A percentile compares a stretch with the other conserved stretches of the same genome.
Conservation (phyloP, 2,888 invertebrate species). For the Drosophila pseudotakahashii region DNA sequence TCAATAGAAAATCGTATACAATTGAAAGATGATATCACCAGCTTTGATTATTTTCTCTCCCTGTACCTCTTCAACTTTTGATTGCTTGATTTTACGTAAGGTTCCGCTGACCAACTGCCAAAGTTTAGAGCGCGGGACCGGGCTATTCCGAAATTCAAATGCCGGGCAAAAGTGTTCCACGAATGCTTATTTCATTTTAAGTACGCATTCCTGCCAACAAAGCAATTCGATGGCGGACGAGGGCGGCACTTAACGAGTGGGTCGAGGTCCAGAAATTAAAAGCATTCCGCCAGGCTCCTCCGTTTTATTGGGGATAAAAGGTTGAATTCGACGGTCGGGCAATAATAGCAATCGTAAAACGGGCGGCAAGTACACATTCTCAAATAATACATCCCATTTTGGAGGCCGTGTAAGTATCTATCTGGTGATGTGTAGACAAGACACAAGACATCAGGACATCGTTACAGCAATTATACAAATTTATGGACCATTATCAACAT, state of each 20-base stretch:
- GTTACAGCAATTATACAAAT: slow-evolving; percentile 53
- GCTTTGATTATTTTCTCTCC: not conserved
- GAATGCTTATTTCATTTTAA: slow-evolving; percentile 50
- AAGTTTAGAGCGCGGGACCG: slow-evolving; percentile 20
- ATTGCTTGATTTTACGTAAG: slow-evolving; percentile 42
- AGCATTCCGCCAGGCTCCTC: slow-evolving; percentile 53
- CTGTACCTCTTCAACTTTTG: slow-evolving; percentile 51
- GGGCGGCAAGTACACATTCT: slow-evolving; percentile 22
- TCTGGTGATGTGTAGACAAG: slow-evolving; percentile 40
- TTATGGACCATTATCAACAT: slow-evolving; percentile 52
- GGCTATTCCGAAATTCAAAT: slow-evolving; percentile 60
- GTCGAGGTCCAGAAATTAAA: slow-evolving; percentile 48
- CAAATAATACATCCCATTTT: not conserved
- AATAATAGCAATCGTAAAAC: slow-evolving; percentile 49
- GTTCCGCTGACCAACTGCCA: slow-evolving; percentile 26
- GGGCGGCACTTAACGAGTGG: slow-evolving; percentile 48
- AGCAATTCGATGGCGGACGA: slow-evolving; percentile 30
- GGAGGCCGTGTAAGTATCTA: slow-evolving; percentile 8
- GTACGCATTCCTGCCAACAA: slow-evolving; percentile 42
- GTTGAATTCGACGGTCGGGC: slow-evolving; percentile 38
- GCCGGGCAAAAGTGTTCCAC: slow-evolving; percentile 34
- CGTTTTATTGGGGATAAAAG: slow-evolving; percentile 51
- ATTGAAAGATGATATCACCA: no score
- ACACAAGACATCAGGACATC: slow-evolving; percentile 25
- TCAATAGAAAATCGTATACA: no score